Evolutionary conservation across 2,797 vertebrate species (phyloP).

Genomic region (Psittacula echo): DNA sequence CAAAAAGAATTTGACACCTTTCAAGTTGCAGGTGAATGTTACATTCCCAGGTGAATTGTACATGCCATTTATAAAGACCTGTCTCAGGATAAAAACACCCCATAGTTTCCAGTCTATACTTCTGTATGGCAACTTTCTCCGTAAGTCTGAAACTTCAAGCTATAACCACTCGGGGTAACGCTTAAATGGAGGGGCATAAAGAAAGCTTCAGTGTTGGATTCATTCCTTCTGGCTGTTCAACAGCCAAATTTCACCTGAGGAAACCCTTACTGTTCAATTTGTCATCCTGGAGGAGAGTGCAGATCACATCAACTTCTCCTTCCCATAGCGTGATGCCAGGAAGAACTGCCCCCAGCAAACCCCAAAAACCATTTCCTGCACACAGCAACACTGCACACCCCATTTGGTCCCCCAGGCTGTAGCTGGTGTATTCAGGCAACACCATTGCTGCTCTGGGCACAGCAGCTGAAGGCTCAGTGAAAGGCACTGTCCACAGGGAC

Average conservation of each 20-base stretch:
- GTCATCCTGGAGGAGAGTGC: background rate
- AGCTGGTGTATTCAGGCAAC: background rate
- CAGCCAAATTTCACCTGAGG: background rate
- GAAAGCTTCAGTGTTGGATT: background rate
- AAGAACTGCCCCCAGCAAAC: background rate
- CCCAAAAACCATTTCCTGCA: background rate
- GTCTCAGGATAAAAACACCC: background rate
- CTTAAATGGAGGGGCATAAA: background rate
- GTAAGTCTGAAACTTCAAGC: background rate
- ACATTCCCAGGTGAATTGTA: background rate
- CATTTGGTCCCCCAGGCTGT: background rate
- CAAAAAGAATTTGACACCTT: slow-evolving; percentile 44
- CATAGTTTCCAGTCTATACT: background rate
- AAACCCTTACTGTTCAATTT: background rate
- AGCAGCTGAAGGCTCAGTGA: background rate
- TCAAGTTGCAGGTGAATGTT: slow-evolving; percentile 31
- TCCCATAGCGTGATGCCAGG: background rate
- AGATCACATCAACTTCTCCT: background rate
- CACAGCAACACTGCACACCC: background rate
- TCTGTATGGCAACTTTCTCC: background rate
- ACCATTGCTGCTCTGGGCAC: fast-evolving
- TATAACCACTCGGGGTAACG: background rate
- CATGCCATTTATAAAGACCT: slow-evolving; percentile 19
- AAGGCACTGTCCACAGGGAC: background rate
- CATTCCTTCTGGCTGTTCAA: background rate